Evolutionary conservation across 2,888 invertebrate species (phyloP).

Genomic region (Folsomia candida): DNA sequence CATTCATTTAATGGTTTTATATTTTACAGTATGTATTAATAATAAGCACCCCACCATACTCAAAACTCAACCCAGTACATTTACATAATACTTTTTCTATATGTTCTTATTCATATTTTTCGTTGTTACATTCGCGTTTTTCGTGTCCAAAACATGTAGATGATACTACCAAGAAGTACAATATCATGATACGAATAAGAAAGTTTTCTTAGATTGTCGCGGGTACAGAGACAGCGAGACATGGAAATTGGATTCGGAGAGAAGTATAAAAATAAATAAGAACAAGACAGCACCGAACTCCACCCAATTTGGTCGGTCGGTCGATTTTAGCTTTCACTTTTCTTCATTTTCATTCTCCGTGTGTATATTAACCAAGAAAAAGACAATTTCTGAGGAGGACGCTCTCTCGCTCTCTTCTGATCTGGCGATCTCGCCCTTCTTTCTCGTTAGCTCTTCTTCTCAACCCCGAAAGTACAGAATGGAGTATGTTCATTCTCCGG

Average conservation of each 20-base stretch:
- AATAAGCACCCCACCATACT: too few relatives aligned
- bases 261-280: neutral
- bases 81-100: too few relatives aligned
- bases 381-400: neutral
- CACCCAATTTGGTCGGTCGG: neutral
- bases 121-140: too few relatives aligned
- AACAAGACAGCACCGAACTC: neutral
- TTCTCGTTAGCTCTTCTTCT: neutral
- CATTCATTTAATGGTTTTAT: too few relatives aligned
- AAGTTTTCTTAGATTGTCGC: neutral
- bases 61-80: too few relatives aligned
- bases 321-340: neutral
- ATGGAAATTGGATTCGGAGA: neutral
- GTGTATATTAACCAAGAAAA: constrained; percentile 1
- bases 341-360: neutral
- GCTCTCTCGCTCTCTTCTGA: neutral
- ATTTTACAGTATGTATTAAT: too few relatives aligned
- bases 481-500: too few relatives aligned
- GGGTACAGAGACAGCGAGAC: neutral
- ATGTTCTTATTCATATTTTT: too few relatives aligned
- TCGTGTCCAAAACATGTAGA: too few relatives aligned
- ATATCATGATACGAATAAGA: too few relatives aligned
- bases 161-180: too few relatives aligned
- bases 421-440: neutral
- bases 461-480: too few relatives aligned